phyloP scores from a whole-genome alignment of 2,888 invertebrate genomes.

The Acronicta psi region DNA sequence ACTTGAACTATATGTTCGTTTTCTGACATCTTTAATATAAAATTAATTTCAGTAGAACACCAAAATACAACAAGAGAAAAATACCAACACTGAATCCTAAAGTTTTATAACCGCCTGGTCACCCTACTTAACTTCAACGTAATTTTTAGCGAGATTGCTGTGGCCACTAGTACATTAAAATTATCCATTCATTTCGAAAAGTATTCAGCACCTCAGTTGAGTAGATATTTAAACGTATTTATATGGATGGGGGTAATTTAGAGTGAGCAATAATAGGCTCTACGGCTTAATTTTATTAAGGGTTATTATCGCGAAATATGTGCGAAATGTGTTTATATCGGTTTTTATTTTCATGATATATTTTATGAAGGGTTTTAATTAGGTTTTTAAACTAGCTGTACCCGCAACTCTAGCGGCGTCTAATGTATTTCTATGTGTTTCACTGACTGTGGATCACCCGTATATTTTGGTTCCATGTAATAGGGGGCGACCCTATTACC shows the following conservation, averaged over 20 bases:
- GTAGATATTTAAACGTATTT: constrained; percentile 19
- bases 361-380: no score
- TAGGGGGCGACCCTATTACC: no score
- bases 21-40: no score
- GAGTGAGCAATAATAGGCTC: constrained; percentile 7
- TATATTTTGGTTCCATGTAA: no score
- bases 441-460: no score
- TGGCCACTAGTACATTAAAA: constrained; percentile 45
- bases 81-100: constrained; percentile 2
- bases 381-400: no score
- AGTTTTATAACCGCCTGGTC: constrained; percentile 16
- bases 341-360: neutral
- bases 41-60: no score
- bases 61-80: no score
- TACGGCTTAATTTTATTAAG: constrained; percentile 21
- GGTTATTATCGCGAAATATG: neutral
- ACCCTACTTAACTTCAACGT: constrained; percentile 38
- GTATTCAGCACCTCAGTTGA: constrained; percentile 23
- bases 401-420: no score
- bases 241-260: constrained; percentile 16
- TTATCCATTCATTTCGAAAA: constrained; percentile 39
- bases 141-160: constrained; percentile 51
- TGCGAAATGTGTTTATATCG: constrained; percentile 8
- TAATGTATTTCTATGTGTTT: no score
- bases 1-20: no score